Base-by-base conservation (phyloP, 2,888 invertebrate species). In the Catocala fraxini region DNA sequence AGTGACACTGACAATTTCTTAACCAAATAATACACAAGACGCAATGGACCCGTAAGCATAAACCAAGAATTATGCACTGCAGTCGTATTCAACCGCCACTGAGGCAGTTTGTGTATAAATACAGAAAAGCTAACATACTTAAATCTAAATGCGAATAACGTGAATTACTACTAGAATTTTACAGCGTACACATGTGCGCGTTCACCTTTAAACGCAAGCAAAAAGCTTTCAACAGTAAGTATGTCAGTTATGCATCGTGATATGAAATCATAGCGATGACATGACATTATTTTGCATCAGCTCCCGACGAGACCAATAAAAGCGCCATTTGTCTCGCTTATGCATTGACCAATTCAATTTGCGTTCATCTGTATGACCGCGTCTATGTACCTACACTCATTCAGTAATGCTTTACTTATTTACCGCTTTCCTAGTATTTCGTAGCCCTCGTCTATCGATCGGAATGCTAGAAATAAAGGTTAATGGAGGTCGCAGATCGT, bases 311-410 rank as follows among this genome's bases (percentile, higher is more conserved):
- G 42, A 68, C 66, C 70, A 81, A 83, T 83, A 77, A 81, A 84
- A 84, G 71, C 62, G 55, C 75, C 75, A 83, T 84, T 84, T 83
- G 75, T 84, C 77, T 80, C 75, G 79, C 64, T 82, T 83, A 79
- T 66, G 63, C 66, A 65, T 63, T 69, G 67, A 75, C 75, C 59
- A 76, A 70, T 63, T 68, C 68, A 68, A 70, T 65, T 64, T 69
- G 71, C 46, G 35, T 39, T 7, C 7, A 25, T 65, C 59, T 56
- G 71, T 25, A 59, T 63, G 71, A 59, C 54, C 64, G 71, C 64
- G 59, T 66, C 46, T 15, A 39, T 9, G 35, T 5, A 39, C 35
- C 35, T 39, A 39, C 6, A 45, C 45, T n/a, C 25, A n/a, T n/a
- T 33, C 15, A 49, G 25, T 56, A 34, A 73, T 62, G 61, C 67